Conservation (phyloP, 2,888 invertebrate species). For the Zhuqinia jingwanae region DNA sequence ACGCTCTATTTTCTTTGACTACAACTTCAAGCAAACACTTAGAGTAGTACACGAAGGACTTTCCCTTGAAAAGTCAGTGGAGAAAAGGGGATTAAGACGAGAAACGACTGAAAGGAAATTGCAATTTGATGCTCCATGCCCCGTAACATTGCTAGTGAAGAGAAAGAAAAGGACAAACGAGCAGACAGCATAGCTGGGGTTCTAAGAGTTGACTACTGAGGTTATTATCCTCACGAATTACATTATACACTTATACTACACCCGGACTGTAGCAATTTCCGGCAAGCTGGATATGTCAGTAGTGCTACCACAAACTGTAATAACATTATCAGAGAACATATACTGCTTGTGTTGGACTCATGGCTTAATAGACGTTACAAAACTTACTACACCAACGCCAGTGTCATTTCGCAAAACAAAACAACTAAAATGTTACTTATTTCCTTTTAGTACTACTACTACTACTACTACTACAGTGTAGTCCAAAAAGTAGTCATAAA, state of each 20-base stretch:
- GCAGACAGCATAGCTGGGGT: no score
- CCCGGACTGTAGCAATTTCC: neutral
- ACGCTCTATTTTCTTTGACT: neutral
- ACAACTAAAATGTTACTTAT: neutral
- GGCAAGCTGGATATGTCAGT: constrained; percentile 4
- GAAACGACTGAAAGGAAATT: neutral
- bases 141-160: neutral
- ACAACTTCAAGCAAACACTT: neutral
- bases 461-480: no score
- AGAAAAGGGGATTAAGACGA: neutral
- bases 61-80: neutral
- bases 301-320: no score
- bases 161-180: neutral
- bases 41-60: neutral
- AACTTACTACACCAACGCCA: neutral
- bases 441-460: no score
- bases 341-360: no score
- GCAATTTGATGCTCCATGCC: neutral
- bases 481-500: no score
- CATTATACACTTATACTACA: neutral
- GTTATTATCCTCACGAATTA: constrained; percentile 3
- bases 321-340: no score
- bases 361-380: no score
- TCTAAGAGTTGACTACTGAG: no score
- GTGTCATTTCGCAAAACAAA: neutral